A percentile compares a stretch with the other conserved stretches of the same genome.
These are phyloP conservation scores for Scaptomyza pallida DNA, from an alignment of 1,140 invertebrate species.

Conservation along the genomic window DNA sequence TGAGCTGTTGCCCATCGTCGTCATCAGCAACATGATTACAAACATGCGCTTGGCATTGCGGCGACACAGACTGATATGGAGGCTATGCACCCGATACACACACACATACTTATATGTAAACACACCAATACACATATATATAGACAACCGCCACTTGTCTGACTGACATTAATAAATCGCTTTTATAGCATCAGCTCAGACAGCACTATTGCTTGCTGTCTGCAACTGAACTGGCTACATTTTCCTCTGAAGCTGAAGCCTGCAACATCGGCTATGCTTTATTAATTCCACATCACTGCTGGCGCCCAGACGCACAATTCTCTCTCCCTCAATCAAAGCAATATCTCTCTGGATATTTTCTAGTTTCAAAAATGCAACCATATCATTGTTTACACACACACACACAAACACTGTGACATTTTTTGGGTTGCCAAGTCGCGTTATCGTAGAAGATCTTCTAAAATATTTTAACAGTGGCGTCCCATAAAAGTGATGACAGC, in stretches of 20 bases:
- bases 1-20: slow-evolving; percentile 72
- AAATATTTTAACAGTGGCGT: slow-evolving; percentile 45
- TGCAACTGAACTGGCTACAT: slow-evolving; percentile 48
- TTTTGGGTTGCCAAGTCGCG: slow-evolving; percentile 13
- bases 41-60: slow-evolving; percentile 55
- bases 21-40: slow-evolving; percentile 75
- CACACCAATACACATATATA: background rate
- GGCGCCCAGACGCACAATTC: slow-evolving; percentile 52
- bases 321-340: slow-evolving; percentile 50
- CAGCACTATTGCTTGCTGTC: slow-evolving; percentile 7
- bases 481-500: slow-evolving; percentile 41
- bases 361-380: slow-evolving; percentile 44
- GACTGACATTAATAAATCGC: slow-evolving; percentile 82
- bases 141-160: slow-evolving; percentile 72
- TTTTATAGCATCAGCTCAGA: slow-evolving; percentile 66
- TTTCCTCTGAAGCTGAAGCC: slow-evolving; percentile 44
- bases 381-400: slow-evolving; percentile 50
- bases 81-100: slow-evolving; percentile 26
- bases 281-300: slow-evolving; percentile 76
- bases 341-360: slow-evolving; percentile 1
- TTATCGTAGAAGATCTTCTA: slow-evolving; percentile 33
- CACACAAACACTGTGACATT: slow-evolving; percentile 6
- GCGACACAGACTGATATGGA: slow-evolving; percentile 23
- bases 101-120: slow-evolving; percentile 4
- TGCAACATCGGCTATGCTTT: slow-evolving; percentile 53